Percentiles rank a stretch among this genome's conserved stretches.
phyloP scores from a whole-genome alignment of 2,113 vertebrate genomes.

The Paramormyrops kingsleyae region DNA sequence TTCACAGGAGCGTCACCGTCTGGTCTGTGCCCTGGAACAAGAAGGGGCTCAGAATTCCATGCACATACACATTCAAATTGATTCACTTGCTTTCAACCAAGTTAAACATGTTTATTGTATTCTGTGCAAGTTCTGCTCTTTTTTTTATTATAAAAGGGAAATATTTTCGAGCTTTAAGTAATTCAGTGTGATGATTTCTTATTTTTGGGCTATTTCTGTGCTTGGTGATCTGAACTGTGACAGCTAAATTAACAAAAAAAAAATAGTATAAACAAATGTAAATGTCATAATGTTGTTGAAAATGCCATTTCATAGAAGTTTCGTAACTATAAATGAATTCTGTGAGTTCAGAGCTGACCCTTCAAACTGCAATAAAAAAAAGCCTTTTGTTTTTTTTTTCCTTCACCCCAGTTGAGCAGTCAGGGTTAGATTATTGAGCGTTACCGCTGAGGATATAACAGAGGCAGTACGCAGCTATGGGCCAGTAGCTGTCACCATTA shows the following conservation, averaged over 20 bases:
- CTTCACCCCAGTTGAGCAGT: neutral
- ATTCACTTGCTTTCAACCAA: neutral
- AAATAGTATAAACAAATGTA: neutral
- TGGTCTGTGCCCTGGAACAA: neutral
- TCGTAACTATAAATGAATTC: neutral
- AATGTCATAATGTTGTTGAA: neutral
- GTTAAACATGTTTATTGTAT: neutral
- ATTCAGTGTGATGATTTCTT: neutral
- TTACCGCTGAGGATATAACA: neutral
- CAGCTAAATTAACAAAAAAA: neutral
- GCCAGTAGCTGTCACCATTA: slow-evolving; percentile 1
- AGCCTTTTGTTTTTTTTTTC: neutral
- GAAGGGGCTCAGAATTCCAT: neutral
- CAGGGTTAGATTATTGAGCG: neutral
- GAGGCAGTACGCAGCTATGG: neutral
- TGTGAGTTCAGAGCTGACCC: neutral
- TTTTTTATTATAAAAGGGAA: neutral
- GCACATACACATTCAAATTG: neutral
- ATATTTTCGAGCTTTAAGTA: neutral
- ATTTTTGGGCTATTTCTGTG: neutral
- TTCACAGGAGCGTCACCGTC: neutral
- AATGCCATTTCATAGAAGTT: neutral
- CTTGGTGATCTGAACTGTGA: neutral
- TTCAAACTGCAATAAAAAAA: neutral
- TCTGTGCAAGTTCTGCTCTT: neutral